phyloP scores from a whole-genome alignment of 1,140 invertebrate species.

The Hesperophylax magnus region DNA sequence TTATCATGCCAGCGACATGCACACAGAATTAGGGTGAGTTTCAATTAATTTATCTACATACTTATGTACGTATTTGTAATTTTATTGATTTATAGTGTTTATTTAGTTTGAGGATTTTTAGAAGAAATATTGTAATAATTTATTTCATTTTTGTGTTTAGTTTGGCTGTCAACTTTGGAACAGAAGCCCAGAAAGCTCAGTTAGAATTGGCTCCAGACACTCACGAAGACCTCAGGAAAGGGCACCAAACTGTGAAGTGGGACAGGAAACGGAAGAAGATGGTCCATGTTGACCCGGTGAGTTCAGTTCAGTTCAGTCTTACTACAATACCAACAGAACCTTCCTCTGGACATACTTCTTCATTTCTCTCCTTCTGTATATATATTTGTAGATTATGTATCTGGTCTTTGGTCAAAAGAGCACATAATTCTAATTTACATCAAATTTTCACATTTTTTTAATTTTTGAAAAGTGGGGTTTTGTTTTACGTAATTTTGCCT shows the following conservation, averaged over 20 bases:
- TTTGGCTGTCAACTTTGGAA: conserved; percentile 82
- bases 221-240: conserved; percentile 74
- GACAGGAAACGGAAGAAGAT: conserved; percentile 95
- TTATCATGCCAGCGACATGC: conserved; percentile 87
- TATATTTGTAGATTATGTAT: no score
- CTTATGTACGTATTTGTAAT: not conserved
- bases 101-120: no score
- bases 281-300: conserved; percentile 78
- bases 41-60: not conserved
- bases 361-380: no score
- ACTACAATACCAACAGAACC: not conserved
- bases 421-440: no score
- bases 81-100: not conserved
- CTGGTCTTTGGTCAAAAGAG: no score
- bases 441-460: no score
- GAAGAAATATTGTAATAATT: not conserved
- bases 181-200: conserved; percentile 79
- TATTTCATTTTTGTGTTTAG: conserved; percentile 61
- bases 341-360: not conserved
- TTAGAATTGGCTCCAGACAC: conserved; percentile 88
- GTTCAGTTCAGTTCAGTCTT: conserved; percentile 47
- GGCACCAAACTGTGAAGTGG: conserved; percentile 80
- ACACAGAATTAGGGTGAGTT: conserved; percentile 88
- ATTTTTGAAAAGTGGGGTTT: no score
- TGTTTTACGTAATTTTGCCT: no score